Base-by-base conservation (phyloP, 2,888 invertebrate genomes). In the Lasioglossum vierecki region DNA sequence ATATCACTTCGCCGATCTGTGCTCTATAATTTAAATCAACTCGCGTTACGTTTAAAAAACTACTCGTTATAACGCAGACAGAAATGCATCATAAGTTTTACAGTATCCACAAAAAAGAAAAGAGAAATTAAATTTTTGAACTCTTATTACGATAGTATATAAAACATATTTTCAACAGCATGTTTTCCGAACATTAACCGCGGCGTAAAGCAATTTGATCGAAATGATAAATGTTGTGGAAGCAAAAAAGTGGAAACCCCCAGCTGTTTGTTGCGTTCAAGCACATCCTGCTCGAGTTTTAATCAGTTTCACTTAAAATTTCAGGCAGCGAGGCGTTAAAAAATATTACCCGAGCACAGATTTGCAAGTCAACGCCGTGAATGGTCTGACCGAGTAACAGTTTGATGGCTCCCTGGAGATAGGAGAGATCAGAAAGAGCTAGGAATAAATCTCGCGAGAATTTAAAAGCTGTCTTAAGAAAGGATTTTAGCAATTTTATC, bases 391-490 rank as follows among this genome's bases (percentile, higher is more conserved):
- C 35, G 73, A 76, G 71, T 71, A 73, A 57, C 66, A n/a, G 13
- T 9, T 26, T 44, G 49, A 77, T 66, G 71, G 76, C 73, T 71
- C 18, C 60, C 53, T 57, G 41, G 71, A 76, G 78, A 72, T 71
- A 80, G 77, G 26, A 30, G 5, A 60, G 26, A 60, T 60, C 60
- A 60, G 53, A n/a, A n/a, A n/a, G 5, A 53, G 3, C n/a, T 26
- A 26, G 13, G 26, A 60, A 60, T 60, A 60, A 60, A 60, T 60
- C 60, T 60, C 26, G 0, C 6, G 60, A n/a, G 26, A 60, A 13
- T 30, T 15, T 15, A 15, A 2, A 60, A 26, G 13, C 26, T 15
- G 60, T 53, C 22, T n/a, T n/a, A 9, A 53, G n/a, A 53, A n/a
- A n/a, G 9, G 22, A 53, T 53, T 9, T n/a, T 22, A 53, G 53